A percentile compares a stretch with the other conserved stretches of the same genome.
Evolutionary conservation across 2,113 vertebrate species (phyloP).

Genomic region (Lasiurus borealis): DNA sequence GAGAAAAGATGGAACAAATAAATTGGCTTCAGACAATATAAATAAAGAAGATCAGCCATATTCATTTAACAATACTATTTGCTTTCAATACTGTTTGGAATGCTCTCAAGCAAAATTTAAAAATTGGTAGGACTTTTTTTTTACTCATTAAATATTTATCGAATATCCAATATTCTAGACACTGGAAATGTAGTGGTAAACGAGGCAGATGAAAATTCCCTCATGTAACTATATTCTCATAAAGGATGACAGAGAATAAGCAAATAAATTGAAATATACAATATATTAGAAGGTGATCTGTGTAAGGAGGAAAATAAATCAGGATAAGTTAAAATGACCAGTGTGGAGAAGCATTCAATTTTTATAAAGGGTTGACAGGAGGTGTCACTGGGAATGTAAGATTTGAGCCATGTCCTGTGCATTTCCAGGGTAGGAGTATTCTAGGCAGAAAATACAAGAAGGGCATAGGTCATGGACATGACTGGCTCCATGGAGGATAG

Average conservation of each 20-base stretch:
- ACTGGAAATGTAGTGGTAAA: not conserved
- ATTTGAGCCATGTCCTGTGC: not conserved
- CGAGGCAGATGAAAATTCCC: constrained; percentile 5
- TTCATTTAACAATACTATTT: not conserved
- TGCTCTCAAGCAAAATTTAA: constrained; percentile 29
- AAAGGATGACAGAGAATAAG: not conserved
- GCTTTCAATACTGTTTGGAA: not conserved
- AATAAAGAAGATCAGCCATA: not conserved
- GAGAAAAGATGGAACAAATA: not conserved
- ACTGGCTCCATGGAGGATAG: not conserved
- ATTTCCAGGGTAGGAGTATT: not conserved
- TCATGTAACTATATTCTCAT: not conserved
- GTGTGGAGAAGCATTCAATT: not conserved
- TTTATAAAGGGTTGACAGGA: not conserved
- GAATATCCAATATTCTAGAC: not conserved
- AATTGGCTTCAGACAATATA: not conserved
- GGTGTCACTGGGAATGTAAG: not conserved
- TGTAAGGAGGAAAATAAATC: constrained; percentile 18
- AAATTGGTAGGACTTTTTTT: not conserved
- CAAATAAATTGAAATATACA: not conserved
- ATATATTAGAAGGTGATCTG: not conserved
- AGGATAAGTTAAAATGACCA: not conserved
- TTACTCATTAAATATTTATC: constrained; percentile 42
- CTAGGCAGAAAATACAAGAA: not conserved
- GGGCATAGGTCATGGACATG: not conserved